Base-by-base conservation (phyloP, 2,888 invertebrate species). In the Cinara cedri region DNA sequence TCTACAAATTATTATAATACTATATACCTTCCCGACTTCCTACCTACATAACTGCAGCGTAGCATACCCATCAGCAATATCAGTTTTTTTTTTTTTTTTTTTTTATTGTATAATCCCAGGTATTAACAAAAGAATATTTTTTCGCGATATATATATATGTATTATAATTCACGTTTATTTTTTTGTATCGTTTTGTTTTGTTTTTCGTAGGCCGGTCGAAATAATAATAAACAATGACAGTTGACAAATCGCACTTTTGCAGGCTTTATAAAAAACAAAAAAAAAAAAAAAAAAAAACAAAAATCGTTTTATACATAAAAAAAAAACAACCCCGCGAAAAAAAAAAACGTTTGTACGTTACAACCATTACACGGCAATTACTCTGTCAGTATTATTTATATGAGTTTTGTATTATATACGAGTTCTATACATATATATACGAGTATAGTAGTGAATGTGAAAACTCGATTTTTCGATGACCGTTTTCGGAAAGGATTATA, bases 311-410 rank as follows among this genome's bases (percentile, higher is more conserved):
- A n/a, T n/a, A n/a, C n/a, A n/a, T n/a, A n/a, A n/a, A n/a, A n/a
- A n/a, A n/a, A n/a, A n/a, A n/a, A n/a, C n/a, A n/a, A n/a, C n/a
- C n/a, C n/a, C n/a, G n/a, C n/a, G n/a, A n/a, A n/a, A 34, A 34
- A 34, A 34, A 34, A 34, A 34, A 34, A 71, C 71, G 21, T 71
- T 71, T 71, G 71, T 55, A 6, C 6, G 55, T 71, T 57, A 71
- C 55, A 44, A 60, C 60, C 72, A 60, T 72, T 72, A 72, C 60
- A 60, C 60, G 72, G 26, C 72, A 72, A 72, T 72, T 72, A 72
- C 60, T 49, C 57, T 72, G 72, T 72, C 72, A 60, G 72, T 60
- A 72, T 72, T 72, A 72, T 72, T 72, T 72, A 72, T n/a, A n/a
- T 72, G 72, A 26, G 60, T 26, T 72, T 72, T 49, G 13, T 46